A percentile compares a stretch with the other conserved stretches of the same genome.
phyloP scores from a whole-genome alignment of 2,113 vertebrate species.

The Hemicordylus capensis region DNA sequence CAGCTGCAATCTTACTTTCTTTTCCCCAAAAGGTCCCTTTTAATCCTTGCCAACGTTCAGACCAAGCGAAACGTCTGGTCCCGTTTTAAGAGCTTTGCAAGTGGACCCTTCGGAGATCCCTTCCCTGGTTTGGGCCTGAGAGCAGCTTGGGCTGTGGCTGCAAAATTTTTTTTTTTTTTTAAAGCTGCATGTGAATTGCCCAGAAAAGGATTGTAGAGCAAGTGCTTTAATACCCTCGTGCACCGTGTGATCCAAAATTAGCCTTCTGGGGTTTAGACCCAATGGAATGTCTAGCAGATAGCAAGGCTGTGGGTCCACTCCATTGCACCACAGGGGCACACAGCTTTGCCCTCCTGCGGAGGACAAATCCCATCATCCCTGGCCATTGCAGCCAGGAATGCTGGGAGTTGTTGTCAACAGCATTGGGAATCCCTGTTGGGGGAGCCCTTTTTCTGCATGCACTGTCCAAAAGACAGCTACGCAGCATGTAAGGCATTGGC shows the following conservation, averaged over 20 bases:
- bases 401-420: too few species aligned
- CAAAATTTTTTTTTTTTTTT: too few species aligned
- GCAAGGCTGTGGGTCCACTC: background rate
- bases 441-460: background rate
- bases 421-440: too few species aligned
- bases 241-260: background rate
- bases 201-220: background rate
- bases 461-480: background rate
- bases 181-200: too few species aligned
- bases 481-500: background rate
- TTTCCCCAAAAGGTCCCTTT: slow-evolving; percentile 26
- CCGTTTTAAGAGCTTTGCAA: background rate
- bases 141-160: too few species aligned
- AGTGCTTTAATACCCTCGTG: background rate
- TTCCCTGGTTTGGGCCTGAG: background rate
- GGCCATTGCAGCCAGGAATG: too few species aligned
- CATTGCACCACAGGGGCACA: too few species aligned
- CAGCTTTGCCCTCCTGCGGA: background rate
- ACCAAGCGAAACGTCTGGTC: background rate
- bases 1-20: slow-evolving; percentile 15
- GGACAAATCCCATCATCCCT: background rate
- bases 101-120: background rate
- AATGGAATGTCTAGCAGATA: background rate
- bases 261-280: background rate
- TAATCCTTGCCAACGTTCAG: background rate